phyloP scores from a whole-genome alignment of 2,797 vertebrate genomes.

The Urocyon cinereoargenteus region DNA sequence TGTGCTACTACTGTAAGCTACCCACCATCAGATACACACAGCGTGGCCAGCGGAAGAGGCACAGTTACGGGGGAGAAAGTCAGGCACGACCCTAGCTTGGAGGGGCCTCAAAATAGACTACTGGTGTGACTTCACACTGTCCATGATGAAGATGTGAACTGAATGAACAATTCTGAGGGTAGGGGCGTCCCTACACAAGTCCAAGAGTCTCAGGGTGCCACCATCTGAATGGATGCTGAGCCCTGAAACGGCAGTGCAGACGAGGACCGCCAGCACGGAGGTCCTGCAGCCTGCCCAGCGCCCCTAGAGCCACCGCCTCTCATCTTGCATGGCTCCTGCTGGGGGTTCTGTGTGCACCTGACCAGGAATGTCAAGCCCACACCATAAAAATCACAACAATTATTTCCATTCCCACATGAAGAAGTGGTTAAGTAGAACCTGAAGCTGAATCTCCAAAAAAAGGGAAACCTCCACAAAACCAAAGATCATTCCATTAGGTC shows the following conservation, averaged over 20 bases:
- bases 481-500: not conserved
- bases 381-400: not conserved
- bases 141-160: not conserved
- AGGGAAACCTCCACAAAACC: not conserved
- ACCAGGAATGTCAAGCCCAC: not conserved
- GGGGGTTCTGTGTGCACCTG: not conserved
- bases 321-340: not conserved
- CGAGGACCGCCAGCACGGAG: rapidly evolving
- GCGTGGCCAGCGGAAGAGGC: not conserved
- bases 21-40: not conserved
- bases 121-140: not conserved
- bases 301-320: not conserved
- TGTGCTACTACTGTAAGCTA: rapidly evolving
- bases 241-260: not conserved
- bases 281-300: too few relatives aligned
- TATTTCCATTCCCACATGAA: not conserved
- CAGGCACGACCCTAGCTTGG: not conserved
- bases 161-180: not conserved
- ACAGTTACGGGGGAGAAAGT: not conserved
- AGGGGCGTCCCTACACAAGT: not conserved
- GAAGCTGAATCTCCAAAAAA: not conserved
- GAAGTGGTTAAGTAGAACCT: not conserved
- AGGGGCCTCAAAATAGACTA: not conserved
- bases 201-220: not conserved
- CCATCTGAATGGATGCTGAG: rapidly evolving